Evolutionary conservation across 2,888 invertebrate species (phyloP).

Genomic region (Ceraclea dissimilis): DNA sequence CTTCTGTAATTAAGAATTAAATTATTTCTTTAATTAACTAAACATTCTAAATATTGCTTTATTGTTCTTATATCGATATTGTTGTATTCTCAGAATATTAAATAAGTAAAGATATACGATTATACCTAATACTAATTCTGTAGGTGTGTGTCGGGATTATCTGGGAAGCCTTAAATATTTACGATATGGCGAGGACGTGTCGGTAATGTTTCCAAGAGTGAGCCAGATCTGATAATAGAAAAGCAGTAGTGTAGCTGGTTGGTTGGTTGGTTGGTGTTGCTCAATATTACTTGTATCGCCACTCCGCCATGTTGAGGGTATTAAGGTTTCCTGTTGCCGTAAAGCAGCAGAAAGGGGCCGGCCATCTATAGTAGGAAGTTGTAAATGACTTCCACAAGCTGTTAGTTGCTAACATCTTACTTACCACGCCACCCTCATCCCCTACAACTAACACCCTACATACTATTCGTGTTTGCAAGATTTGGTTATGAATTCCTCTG

Average conservation of each 20-base stretch:
- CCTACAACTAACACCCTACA: too few species aligned
- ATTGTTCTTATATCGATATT: too few species aligned
- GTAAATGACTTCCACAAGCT: conserved; percentile 45
- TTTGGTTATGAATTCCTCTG: too few species aligned
- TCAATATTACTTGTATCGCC: neutral
- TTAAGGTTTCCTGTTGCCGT: conserved; percentile 20
- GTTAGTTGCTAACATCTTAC: conserved; percentile 25
- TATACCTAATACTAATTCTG: too few species aligned
- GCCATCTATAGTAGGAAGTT: conserved; percentile 49
- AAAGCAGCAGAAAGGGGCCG: conserved; percentile 21
- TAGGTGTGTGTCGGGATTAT: conserved; percentile 1
- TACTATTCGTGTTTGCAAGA: too few species aligned
- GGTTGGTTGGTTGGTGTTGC: too few species aligned
- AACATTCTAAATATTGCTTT: too few species aligned
- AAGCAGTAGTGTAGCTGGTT: conserved; percentile 6
- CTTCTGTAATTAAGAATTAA: too few species aligned
- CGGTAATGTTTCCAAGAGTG: neutral
- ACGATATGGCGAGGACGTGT: neutral
- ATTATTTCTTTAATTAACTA: too few species aligned
- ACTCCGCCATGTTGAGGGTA: conserved; percentile 13
- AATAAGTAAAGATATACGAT: too few species aligned
- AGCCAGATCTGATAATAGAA: conserved; percentile 12
- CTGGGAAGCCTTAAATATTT: neutral
- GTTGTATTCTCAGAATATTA: too few species aligned
- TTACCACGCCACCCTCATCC: conserved; percentile 4